Evolutionary conservation across 2,113 vertebrate species (phyloP).

Genomic region (Notiomystis cincta): DNA sequence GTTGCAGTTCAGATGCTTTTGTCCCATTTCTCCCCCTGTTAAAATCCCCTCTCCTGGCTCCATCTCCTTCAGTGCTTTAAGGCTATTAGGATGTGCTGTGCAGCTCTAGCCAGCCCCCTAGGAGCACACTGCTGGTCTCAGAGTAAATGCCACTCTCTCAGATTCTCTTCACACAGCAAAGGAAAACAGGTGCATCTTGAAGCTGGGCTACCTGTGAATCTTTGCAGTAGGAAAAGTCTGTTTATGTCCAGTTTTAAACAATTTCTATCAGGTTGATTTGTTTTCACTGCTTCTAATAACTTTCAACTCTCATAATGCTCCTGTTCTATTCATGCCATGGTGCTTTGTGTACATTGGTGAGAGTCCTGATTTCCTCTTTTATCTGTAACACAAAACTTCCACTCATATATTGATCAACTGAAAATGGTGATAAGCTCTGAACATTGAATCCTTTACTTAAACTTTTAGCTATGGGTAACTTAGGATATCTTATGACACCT

Average conservation of each 20-base stretch:
- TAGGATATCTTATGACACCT: not conserved
- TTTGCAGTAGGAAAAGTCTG: not conserved
- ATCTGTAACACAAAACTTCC: not conserved
- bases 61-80: accelerated
- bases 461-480: not conserved
- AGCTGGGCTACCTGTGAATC: not conserved
- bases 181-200: not conserved
- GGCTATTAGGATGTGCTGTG: not conserved
- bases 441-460: not conserved
- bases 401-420: not conserved
- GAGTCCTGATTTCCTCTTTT: not conserved
- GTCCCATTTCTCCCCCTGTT: not conserved
- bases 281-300: not conserved
- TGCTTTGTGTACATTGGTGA: not conserved
- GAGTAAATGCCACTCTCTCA: not conserved
- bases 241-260: not conserved
- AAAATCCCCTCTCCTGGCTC: not conserved
- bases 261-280: not conserved
- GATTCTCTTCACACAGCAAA: not conserved
- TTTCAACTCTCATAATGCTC: not conserved
- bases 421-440: not conserved
- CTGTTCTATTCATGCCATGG: not conserved
- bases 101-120: not conserved
- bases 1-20: not conserved
- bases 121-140: not conserved